phyloP scores from a whole-genome alignment of 1,140 invertebrate genomes.

The Ooceraea biroi region DNA sequence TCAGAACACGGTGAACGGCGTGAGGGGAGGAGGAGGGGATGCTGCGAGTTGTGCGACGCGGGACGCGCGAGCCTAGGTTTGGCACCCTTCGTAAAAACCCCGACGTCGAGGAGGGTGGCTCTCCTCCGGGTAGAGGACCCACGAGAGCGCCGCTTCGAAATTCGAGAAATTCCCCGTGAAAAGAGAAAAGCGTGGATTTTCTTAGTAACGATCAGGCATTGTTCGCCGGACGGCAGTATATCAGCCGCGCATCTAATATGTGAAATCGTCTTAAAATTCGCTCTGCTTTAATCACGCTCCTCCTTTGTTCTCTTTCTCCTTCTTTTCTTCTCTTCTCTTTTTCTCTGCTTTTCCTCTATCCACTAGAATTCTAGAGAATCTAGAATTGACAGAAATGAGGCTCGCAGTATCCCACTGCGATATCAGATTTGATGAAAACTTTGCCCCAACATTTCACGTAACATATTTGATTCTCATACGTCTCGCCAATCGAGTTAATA shows the following conservation, averaged over 20 bases:
- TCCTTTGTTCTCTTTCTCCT: too few relatives aligned
- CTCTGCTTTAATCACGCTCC: background rate
- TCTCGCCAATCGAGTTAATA: too few relatives aligned
- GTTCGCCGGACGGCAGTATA: slow-evolving; percentile 22
- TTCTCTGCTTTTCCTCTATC: too few relatives aligned
- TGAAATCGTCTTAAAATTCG: slow-evolving; percentile 35
- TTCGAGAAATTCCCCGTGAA: slow-evolving; percentile 34
- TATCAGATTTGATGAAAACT: too few relatives aligned
- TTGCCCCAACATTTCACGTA: too few relatives aligned
- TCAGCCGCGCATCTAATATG: slow-evolving; percentile 10
- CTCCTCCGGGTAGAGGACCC: slow-evolving; percentile 28
- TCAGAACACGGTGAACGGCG: background rate
- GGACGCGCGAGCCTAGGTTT: slow-evolving; percentile 37
- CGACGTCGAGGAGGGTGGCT: slow-evolving; percentile 7
- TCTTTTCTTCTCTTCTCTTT: too few relatives aligned
- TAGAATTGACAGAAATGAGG: too few relatives aligned
- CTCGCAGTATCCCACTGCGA: too few relatives aligned
- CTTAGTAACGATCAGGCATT: slow-evolving; percentile 1
- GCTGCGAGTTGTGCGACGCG: slow-evolving; percentile 36
- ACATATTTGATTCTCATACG: too few relatives aligned
- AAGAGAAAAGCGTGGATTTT: slow-evolving; percentile 39
- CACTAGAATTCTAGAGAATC: too few relatives aligned
- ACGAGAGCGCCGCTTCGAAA: slow-evolving; percentile 28
- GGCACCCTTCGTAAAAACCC: slow-evolving; percentile 64
- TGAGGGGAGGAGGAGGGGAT: slow-evolving; percentile 40